Evolutionary conservation across 2,888 invertebrate species (phyloP).

Genomic region (Crossocerus cetratus): DNA sequence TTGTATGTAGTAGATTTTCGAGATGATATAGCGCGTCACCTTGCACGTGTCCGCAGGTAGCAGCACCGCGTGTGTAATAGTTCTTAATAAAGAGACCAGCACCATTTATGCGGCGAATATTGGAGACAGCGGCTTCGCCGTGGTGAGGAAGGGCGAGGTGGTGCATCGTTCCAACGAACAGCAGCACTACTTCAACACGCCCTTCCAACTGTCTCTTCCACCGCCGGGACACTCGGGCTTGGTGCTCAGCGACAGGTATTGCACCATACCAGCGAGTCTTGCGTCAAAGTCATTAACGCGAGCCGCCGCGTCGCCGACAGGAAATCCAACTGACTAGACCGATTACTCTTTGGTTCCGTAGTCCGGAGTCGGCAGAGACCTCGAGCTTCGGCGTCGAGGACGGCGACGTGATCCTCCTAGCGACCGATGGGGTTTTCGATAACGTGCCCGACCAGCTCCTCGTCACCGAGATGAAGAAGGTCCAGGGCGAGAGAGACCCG

Average conservation of each 20-base stretch:
- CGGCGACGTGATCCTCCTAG: constrained; percentile 95
- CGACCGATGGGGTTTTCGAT: constrained; percentile 99
- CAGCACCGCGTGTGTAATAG: constrained; percentile 98
- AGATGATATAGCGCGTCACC: too few species aligned
- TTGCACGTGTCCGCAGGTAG: constrained; percentile 86
- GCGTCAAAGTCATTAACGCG: not conserved
- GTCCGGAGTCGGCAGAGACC: constrained; percentile 94
- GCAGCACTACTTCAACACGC: constrained; percentile 99
- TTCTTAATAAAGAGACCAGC: constrained; percentile 92
- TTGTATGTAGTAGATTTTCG: not conserved
- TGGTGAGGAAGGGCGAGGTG: constrained; percentile 90
- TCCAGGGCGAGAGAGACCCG: constrained; percentile 85
- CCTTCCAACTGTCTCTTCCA: constrained; percentile 96
- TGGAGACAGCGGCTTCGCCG: constrained; percentile 98
- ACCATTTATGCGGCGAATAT: constrained; percentile 97
- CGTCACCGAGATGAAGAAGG: constrained; percentile 88
- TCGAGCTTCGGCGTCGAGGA: constrained; percentile 92
- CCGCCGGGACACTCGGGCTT: constrained; percentile 92
- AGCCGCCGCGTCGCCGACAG: too few species aligned
- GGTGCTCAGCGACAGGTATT: constrained; percentile 92
- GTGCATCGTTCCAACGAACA: constrained; percentile 97
- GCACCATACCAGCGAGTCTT: not conserved
- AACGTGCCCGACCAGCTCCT: constrained; percentile 96
- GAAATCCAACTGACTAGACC: not conserved
- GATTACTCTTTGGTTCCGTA: constrained; percentile 65